Evolutionary conservation across 37 sponge, comb jelly and placozoan genomes (phyloP).

Genomic region (Ianthella basta): DNA sequence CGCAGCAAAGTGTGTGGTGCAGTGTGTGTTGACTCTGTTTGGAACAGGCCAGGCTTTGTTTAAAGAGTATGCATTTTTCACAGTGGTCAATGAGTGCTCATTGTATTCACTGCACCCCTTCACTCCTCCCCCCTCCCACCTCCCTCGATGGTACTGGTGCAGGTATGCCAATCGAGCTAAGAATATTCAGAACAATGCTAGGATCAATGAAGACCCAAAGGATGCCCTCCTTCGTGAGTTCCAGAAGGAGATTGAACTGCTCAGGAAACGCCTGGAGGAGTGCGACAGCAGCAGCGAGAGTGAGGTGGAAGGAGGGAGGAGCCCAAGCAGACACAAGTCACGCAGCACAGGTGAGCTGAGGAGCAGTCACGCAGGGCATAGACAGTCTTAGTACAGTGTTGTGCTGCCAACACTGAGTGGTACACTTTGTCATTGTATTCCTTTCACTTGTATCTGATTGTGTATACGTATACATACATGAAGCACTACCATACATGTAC

Average conservation of each 20-base stretch:
- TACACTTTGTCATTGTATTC: too few species aligned
- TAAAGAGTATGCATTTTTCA: too few species aligned
- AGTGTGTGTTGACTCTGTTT: background rate
- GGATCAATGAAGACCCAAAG: slow-evolving; percentile 99
- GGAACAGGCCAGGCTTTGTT: too few species aligned
- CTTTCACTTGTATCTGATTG: too few species aligned
- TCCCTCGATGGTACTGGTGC: background rate
- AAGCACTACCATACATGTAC: too few species aligned
- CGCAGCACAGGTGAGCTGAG: background rate
- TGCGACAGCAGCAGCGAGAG: slow-evolving; percentile 60
- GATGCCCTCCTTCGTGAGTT: slow-evolving; percentile 98
- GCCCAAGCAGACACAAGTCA: background rate
- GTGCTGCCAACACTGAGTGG: too few species aligned
- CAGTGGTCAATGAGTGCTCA: background rate
- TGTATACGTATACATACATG: too few species aligned
- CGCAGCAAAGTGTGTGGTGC: background rate
- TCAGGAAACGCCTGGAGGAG: slow-evolving; percentile 78
- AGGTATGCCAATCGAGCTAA: slow-evolving; percentile 96
- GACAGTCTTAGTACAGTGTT: slow-evolving; percentile 14
- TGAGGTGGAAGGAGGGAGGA: slow-evolving; percentile 55
- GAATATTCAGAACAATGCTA: slow-evolving; percentile 94
- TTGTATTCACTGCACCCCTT: background rate
- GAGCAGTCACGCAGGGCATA: slow-evolving; percentile 23
- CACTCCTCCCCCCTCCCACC: background rate
- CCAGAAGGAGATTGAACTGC: slow-evolving; percentile 93